phyloP scores from a whole-genome alignment of 2,113 vertebrate species.

The Myotis yumanensis region DNA sequence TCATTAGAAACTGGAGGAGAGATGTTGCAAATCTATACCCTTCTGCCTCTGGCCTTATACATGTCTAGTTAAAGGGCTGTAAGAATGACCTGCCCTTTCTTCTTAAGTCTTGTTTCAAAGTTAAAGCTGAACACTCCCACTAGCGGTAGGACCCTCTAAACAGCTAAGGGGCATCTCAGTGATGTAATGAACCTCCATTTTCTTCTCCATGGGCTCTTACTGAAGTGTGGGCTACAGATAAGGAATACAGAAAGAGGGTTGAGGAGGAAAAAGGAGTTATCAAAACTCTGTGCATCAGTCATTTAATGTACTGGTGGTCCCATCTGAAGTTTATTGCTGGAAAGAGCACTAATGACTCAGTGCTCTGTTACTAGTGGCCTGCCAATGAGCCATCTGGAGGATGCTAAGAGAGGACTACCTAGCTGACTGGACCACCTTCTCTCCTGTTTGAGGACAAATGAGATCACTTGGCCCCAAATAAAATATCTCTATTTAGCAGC shows the following conservation, averaged over 20 bases:
- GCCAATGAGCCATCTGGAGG: not conserved
- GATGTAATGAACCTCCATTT: not conserved
- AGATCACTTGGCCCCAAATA: constrained; percentile 42
- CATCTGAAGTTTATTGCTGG: not conserved
- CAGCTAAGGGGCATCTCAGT: not conserved
- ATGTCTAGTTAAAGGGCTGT: not conserved
- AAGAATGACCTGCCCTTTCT: not conserved
- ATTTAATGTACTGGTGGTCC: not conserved
- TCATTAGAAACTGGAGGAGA: not conserved
- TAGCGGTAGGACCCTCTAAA: not conserved
- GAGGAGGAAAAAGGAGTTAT: not conserved
- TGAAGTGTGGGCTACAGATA: not conserved
- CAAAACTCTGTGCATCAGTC: not conserved
- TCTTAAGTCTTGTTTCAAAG: not conserved
- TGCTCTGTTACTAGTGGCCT: not conserved
- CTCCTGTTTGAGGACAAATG: constrained; percentile 48
- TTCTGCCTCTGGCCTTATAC: not conserved
- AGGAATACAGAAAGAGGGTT: not conserved
- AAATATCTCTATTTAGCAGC: constrained; percentile 54
- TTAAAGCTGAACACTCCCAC: not conserved
- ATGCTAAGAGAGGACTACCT: not conserved
- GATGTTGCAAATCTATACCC: not conserved
- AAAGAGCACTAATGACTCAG: not conserved
- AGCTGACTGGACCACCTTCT: not conserved
- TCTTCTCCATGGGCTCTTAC: not conserved